Conservation (phyloP, 2,113 vertebrate genomes). For the Pithys albifrons region DNA sequence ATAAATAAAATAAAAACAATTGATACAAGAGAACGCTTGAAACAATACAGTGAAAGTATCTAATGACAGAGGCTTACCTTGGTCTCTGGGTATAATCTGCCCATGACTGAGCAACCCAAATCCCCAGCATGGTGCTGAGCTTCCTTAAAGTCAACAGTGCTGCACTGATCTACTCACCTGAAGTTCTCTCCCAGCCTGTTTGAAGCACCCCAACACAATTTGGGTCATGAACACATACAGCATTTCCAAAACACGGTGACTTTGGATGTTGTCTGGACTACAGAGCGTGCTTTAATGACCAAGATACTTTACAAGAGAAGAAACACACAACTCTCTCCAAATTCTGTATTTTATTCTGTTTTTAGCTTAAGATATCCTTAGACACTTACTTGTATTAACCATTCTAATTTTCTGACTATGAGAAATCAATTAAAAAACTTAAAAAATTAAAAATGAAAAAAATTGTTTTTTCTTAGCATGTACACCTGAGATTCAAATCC, state of each 20-base stretch:
- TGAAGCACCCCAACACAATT: background rate
- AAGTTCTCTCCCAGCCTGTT: background rate
- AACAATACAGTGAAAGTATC: background rate
- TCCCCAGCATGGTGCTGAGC: fast-evolving
- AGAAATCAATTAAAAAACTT: background rate
- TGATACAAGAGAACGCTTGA: background rate
- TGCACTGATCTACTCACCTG: background rate
- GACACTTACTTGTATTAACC: background rate
- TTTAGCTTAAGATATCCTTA: background rate
- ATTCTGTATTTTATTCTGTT: background rate
- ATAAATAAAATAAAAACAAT: background rate
- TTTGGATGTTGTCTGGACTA: background rate
- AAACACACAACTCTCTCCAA: background rate
- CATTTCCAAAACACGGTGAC: background rate
- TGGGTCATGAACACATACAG: background rate
- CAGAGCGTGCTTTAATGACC: background rate
- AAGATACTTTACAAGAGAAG: background rate
- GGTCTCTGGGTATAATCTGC: background rate
- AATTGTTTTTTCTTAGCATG: background rate
- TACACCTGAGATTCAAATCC: background rate
- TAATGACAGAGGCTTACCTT: background rate
- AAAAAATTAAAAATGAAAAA: background rate
- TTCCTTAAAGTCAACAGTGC: background rate
- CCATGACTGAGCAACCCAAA: background rate
- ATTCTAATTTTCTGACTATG: background rate